Evolutionary conservation across 1,140 invertebrate species (phyloP).

Genomic region (Bilobella aurantiaca): DNA sequence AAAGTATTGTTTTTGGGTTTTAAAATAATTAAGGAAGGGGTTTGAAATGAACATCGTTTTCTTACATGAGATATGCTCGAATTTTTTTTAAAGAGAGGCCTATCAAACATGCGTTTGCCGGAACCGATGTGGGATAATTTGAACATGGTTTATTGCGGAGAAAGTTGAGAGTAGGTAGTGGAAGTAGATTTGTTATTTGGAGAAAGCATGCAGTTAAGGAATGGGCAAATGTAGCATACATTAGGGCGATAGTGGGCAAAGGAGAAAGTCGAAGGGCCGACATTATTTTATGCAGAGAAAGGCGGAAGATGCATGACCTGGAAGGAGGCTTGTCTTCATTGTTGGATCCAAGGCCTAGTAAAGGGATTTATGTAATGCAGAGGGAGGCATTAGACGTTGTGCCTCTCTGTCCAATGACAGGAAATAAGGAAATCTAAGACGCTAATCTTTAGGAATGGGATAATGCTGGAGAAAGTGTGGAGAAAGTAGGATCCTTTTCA

Average conservation of each 20-base stretch:
- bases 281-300: neutral
- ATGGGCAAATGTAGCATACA: neutral
- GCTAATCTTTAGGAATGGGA: neutral
- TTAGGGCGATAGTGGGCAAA: neutral
- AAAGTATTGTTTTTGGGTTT: no score
- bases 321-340: neutral
- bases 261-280: neutral
- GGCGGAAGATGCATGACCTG: conserved; percentile 6
- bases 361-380: neutral
- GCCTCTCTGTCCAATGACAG: conserved; percentile 3
- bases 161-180: no score
- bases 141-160: neutral
- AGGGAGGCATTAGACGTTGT: neutral
- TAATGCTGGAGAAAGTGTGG: neutral
- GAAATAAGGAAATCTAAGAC: neutral
- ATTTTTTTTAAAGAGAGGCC: no score
- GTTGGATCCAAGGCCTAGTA: neutral
- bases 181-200: no score
- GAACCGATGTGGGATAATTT: no score
- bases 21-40: no score
- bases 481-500: neutral
- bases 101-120: no score
- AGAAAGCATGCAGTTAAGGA: neutral
- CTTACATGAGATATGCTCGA: no score
- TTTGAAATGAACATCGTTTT: no score